Evolutionary conservation across 2,888 invertebrate species (phyloP).

Genomic region (Glyphotaelius pellucidus): DNA sequence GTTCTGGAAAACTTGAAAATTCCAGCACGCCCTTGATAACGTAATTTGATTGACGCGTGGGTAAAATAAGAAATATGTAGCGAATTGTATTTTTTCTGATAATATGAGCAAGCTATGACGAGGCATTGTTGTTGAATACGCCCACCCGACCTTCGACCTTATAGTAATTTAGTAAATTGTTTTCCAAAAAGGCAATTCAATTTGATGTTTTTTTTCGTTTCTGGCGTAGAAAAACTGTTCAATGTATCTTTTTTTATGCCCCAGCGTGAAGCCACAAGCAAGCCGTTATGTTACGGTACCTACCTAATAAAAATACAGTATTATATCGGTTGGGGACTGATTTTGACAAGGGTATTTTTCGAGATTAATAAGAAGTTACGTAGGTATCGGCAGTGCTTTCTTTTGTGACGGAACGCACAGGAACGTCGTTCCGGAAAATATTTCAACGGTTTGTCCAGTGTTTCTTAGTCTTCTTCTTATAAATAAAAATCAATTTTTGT

Average conservation of each 20-base stretch:
- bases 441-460: background rate
- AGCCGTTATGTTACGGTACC: background rate
- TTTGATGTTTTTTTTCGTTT: background rate
- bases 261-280: background rate
- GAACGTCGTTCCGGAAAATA: background rate
- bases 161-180: background rate
- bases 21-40: background rate
- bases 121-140: background rate
- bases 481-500: too few species aligned
- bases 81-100: background rate
- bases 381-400: background rate
- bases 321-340: slow-evolving; percentile 1
- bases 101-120: background rate
- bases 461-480: too few species aligned
- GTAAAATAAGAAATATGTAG: background rate
- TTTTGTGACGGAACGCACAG: background rate
- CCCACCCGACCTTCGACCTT: background rate
- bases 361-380: background rate
- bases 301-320: background rate
- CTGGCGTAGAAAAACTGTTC: background rate
- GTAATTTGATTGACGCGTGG: background rate
- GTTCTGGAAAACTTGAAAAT: background rate
- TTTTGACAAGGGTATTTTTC: slow-evolving; percentile 12
- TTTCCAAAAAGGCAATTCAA: background rate
- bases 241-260: background rate